A percentile compares a stretch with the other conserved stretches of the same genome.
phyloP scores from a whole-genome alignment of 2,888 invertebrate species.

The Nudaria mundana region DNA sequence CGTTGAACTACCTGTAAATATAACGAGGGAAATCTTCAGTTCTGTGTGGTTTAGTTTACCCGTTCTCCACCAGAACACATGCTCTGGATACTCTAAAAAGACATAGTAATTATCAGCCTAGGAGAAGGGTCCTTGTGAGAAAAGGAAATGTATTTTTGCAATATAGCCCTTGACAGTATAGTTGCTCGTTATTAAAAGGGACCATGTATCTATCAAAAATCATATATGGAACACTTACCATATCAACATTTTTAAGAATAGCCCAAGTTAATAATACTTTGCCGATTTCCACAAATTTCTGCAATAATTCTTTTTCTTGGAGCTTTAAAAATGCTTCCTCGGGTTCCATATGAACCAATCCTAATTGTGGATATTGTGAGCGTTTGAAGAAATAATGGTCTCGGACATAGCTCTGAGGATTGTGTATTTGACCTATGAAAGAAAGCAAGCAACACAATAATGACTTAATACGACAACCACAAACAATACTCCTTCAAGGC shows the following conservation, averaged over 20 bases:
- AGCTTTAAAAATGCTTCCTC: constrained; percentile 94
- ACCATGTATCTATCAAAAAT: no score
- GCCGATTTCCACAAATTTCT: constrained; percentile 98
- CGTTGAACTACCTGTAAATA: constrained; percentile 91
- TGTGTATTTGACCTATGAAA: constrained; percentile 94
- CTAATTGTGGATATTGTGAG: constrained; percentile 98
- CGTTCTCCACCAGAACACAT: no score
- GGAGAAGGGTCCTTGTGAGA: no score
- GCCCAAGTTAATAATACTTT: constrained; percentile 96
- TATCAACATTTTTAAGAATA: constrained; percentile 94
- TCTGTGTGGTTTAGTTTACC: no score
- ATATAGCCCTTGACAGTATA: no score
- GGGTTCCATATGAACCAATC: constrained; percentile 95
- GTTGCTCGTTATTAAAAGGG: no score
- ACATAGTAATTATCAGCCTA: no score
- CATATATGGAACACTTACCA: constrained; percentile 75
- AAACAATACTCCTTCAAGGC: no score
- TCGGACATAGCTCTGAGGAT: constrained; percentile 96
- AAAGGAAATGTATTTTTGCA: no score
- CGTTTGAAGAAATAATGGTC: constrained; percentile 98
- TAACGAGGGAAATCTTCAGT: no score
- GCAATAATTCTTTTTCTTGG: constrained; percentile 93
- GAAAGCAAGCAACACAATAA: not conserved
- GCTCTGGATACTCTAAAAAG: no score
- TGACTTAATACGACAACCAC: no score